phyloP scores from a whole-genome alignment of 2,797 vertebrate species.

The Adrianichthys oophorus region DNA sequence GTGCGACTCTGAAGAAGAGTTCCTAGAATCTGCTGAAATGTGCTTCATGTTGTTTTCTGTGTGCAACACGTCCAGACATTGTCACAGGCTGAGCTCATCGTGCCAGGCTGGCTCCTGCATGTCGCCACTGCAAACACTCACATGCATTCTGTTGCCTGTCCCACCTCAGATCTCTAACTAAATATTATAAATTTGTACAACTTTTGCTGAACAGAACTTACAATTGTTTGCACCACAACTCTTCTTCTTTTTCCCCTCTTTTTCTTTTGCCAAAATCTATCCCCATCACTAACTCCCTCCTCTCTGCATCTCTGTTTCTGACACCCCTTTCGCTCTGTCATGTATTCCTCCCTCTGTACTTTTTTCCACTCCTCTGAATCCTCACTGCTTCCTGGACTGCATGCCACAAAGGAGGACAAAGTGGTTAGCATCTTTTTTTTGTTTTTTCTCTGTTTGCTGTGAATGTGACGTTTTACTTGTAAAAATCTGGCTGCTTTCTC shows the following conservation, averaged over 20 bases:
- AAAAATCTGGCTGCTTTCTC: constrained; percentile 47
- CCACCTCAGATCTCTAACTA: constrained; percentile 25
- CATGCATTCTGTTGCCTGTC: constrained; percentile 22
- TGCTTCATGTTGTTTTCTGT: too few relatives aligned
- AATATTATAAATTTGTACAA: constrained; percentile 47
- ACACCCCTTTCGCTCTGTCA: constrained; percentile 2
- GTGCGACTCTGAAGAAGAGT: too few relatives aligned
- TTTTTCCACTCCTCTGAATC: constrained; percentile 48
- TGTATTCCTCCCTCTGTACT: constrained; percentile 17
- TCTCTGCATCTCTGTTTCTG: constrained; percentile 26
- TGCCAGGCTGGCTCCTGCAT: constrained; percentile 50
- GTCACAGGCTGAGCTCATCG: constrained; percentile 13
- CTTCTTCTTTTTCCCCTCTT: constrained; percentile 20
- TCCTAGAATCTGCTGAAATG: too few relatives aligned
- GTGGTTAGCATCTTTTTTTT: constrained; percentile 94
- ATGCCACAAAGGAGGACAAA: constrained; percentile 99
- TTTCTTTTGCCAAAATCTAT: constrained; percentile 21
- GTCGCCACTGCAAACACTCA: constrained; percentile 29
- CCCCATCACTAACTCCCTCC: constrained; percentile 15
- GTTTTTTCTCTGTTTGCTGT: constrained; percentile 63
- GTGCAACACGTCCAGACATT: too few relatives aligned
- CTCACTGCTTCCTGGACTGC: constrained; percentile 95
- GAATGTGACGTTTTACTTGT: constrained; percentile 52
- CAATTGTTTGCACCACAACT: constrained; percentile 61
- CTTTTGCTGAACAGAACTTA: constrained; percentile 62